Conservation (phyloP, 53 echinoderm and acorn worm genomes). For the Patiria pectinifera region DNA sequence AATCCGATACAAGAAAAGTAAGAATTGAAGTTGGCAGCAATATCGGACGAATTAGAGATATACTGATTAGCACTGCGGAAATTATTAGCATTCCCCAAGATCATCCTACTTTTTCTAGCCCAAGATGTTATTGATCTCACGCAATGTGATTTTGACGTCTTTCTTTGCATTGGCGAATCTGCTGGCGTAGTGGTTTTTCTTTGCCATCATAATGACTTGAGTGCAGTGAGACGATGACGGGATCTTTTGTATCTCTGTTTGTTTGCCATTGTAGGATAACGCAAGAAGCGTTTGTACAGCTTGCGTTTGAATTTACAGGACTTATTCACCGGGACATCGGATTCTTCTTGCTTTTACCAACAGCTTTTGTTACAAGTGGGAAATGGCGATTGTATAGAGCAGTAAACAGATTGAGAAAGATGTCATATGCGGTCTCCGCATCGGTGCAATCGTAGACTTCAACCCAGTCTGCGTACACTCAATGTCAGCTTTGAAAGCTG, state of each 20-base stretch:
- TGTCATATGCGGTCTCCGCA: background rate
- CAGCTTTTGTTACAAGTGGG: background rate
- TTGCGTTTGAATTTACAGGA: background rate
- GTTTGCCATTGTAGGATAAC: background rate
- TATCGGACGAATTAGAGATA: background rate
- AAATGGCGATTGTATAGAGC: background rate
- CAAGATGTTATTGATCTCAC: background rate
- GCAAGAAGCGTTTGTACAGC: background rate
- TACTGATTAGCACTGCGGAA: background rate
- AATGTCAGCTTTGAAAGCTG: background rate
- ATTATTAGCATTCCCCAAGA: too few relatives aligned
- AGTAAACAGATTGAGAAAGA: background rate
- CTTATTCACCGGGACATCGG: background rate
- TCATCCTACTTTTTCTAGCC: background rate
- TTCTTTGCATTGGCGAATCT: background rate
- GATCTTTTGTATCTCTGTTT: background rate
- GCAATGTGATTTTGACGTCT: background rate
- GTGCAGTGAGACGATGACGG: background rate
- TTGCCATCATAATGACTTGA: background rate
- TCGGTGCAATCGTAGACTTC: too few relatives aligned
- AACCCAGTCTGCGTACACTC: background rate
- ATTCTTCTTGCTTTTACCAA: background rate
- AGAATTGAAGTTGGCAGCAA: too few relatives aligned
- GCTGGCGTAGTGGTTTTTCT: background rate
- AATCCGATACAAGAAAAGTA: background rate